These are phyloP conservation scores for Diabrotica virgifera DNA, from an alignment of 1,140 invertebrate species.

Conservation along the genomic window DNA sequence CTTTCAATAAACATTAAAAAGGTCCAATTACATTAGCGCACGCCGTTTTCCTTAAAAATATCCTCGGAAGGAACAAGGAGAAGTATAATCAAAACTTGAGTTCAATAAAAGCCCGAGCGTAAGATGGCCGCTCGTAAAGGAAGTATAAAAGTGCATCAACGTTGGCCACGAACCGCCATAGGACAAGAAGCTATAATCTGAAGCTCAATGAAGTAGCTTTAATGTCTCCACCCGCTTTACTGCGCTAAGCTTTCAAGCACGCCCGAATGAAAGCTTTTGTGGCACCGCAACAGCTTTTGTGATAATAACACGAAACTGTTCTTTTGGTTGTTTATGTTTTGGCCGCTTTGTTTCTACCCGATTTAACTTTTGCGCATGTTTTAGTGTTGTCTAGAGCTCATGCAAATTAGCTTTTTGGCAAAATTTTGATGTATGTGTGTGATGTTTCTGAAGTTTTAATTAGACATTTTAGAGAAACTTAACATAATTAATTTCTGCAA, in stretches of 20 bases:
- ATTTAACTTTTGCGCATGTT: constrained; percentile 20
- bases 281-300: constrained; percentile 39
- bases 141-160: constrained; percentile 42
- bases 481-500: too few species aligned
- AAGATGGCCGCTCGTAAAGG: constrained; percentile 44
- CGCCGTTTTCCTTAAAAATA: constrained; percentile 20
- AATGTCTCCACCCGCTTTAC: constrained; percentile 38
- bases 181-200: constrained; percentile 42
- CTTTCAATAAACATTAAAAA: not conserved
- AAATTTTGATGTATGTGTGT: too few species aligned
- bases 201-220: constrained; percentile 42
- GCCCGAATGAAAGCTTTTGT: constrained; percentile 34
- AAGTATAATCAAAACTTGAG: constrained; percentile 25
- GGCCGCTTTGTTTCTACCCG: constrained; percentile 30
- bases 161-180: constrained; percentile 35
- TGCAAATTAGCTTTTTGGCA: too few species aligned
- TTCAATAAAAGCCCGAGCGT: constrained; percentile 36
- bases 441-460: too few species aligned
- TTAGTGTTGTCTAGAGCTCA: too few species aligned
- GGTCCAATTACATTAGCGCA: not conserved
- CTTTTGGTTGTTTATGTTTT: constrained; percentile 33
- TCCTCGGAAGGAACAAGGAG: constrained; percentile 16
- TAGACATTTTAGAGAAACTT: too few species aligned
- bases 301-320: constrained; percentile 40
- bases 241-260: constrained; percentile 41